Base-by-base conservation (phyloP, 2,113 vertebrate genomes). In the Turdus rufiventris region DNA sequence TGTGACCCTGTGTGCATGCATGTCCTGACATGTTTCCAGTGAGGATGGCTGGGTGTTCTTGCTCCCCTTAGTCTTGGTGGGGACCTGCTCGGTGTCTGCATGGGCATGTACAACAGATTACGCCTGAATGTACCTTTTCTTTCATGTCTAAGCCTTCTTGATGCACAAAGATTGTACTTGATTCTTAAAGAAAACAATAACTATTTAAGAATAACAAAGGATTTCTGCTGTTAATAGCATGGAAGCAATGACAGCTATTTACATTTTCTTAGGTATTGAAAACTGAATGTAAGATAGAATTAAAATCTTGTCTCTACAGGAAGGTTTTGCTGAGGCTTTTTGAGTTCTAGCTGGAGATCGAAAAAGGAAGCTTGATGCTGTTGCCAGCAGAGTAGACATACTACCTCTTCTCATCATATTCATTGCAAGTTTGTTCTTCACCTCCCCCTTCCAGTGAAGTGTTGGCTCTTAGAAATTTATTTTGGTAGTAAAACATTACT, bases 401-500 rank as follows among this genome's bases (percentile, higher is more conserved):
- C 78, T 91, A 45, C 85, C 82, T 91, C 78, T 91, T 95, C 84
- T 95, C 68, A 84, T 96, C 75, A 75, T 94, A 95, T 94, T 96
- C 88, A 88, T 67, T 88, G 85, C 88, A 88, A 91, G 85, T 94
- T 94, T 91, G 76, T 65, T 94, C 68, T 86, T 71, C 57, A 70
- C 79, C 91, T 94, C 83, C 91, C 90, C 77, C 51, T 29, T 90
- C 65, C 60, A 88, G 63, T 92, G 85, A 94, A 94, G 76, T 91
- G 73, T 85, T 88, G 61, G 79, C 48, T 96, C 82, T 91, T 91
- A 80, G 82, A 93, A 91, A 96, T 97, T 95, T 97, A 95, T 96
- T 94, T 96, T 94, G 57, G 85, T 84, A 95, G 91, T 96, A 96
- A 96, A 97, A 93, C 91, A 93, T 90, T 91, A 90, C 91, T 96